A percentile compares a stretch with the other conserved stretches of the same genome.
phyloP scores from a whole-genome alignment of 2,113 vertebrate species.

The Etia nguti region DNA sequence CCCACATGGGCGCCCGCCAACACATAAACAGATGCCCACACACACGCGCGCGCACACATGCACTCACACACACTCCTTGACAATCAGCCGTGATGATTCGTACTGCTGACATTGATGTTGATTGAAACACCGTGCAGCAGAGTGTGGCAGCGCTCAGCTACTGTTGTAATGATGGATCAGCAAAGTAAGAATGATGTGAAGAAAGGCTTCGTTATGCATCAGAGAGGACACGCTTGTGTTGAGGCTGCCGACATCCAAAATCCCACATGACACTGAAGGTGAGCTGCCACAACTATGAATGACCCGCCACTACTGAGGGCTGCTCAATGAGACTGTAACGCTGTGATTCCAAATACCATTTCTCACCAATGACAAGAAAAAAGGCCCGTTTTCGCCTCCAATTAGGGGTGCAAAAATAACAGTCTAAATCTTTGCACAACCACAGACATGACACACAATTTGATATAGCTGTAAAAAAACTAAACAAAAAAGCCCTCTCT shows the following conservation, averaged over 20 bases:
- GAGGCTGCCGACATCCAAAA: neutral
- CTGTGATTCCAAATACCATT: neutral
- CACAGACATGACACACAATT: neutral
- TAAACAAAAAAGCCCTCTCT: neutral
- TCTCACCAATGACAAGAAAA: neutral
- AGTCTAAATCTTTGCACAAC: neutral
- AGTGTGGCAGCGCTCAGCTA: conserved; percentile 26
- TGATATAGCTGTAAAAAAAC: neutral
- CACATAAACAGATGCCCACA: neutral
- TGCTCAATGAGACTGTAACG: neutral
- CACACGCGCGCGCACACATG: neutral
- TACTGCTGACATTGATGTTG: conserved; percentile 45
- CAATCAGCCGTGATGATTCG: conserved; percentile 35
- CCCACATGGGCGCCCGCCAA: conserved; percentile 1
- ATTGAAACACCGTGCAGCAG: conserved; percentile 43
- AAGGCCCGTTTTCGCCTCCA: neutral
- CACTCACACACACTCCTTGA: neutral
- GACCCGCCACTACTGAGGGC: neutral
- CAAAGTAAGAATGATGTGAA: conserved; percentile 27
- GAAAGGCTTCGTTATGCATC: conserved; percentile 39
- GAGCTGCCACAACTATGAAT: neutral
- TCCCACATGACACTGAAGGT: conserved; percentile 10
- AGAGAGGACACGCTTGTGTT: neutral
- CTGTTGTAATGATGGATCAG: conserved; percentile 49
- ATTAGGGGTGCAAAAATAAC: neutral